Conservation (phyloP, 2,888 invertebrate species). For the Ectemnius lituratus region DNA sequence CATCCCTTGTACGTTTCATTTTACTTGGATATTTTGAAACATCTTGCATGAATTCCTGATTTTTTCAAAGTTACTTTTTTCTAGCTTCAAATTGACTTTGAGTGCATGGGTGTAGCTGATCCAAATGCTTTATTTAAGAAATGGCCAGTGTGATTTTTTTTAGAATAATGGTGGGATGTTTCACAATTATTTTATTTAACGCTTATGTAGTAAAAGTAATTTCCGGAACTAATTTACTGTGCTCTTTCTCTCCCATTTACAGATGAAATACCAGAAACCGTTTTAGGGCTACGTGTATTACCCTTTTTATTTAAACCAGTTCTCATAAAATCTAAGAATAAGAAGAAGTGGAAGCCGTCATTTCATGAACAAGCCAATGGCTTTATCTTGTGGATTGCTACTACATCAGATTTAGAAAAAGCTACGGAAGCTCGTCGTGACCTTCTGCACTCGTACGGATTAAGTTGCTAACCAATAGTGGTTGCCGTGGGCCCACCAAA, state of each 20-base stretch:
- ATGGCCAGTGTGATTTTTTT: constrained; percentile 1
- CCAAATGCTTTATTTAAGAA: neutral
- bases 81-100: neutral
- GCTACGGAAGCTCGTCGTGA: neutral
- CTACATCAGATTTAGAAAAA: neutral
- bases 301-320: neutral
- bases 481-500: neutral
- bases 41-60: neutral
- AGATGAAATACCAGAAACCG: neutral
- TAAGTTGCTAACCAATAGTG: neutral
- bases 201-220: neutral
- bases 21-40: too few species aligned
- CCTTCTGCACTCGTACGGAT: neutral
- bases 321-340: neutral
- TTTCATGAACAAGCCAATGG: constrained; percentile 5
- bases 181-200: neutral
- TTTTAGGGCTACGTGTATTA: constrained; percentile 2
- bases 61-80: constrained; percentile 1
- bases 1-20: too few species aligned
- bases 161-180: neutral
- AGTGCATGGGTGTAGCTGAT: neutral
- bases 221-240: neutral
- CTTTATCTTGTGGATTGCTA: constrained; percentile 3
- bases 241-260: neutral
- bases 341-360: neutral